These are phyloP conservation scores for Octonoba sinensis DNA, from an alignment of 2,888 invertebrate genomes.

Conservation along the genomic window DNA sequence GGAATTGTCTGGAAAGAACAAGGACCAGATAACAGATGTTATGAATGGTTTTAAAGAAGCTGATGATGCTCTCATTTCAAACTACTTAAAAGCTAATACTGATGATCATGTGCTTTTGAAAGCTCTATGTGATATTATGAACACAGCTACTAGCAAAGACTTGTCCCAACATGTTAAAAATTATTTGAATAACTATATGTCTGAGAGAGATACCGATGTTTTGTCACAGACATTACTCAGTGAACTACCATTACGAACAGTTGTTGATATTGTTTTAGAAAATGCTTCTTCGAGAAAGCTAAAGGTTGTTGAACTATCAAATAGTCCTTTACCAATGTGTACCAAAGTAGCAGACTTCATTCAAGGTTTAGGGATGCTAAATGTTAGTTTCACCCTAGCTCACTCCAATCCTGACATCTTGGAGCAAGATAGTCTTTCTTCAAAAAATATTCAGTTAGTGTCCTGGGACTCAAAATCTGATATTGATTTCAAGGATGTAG, in stretches of 20 bases:
- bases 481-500: slow-evolving; percentile 66
- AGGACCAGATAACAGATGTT: slow-evolving; percentile 59
- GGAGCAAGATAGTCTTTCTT: slow-evolving; percentile 68
- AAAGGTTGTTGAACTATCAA: slow-evolving; percentile 79
- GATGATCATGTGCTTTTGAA: slow-evolving; percentile 62
- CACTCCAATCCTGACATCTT: slow-evolving; percentile 74
- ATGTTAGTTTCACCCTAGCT: slow-evolving; percentile 77
- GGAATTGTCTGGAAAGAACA: slow-evolving; percentile 62
- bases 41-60: slow-evolving; percentile 65
- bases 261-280: slow-evolving; percentile 82
- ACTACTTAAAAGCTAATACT: slow-evolving; percentile 60
- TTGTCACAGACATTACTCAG: slow-evolving; percentile 65
- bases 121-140: slow-evolving; percentile 41
- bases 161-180: slow-evolving; percentile 55
- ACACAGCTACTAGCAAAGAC: slow-evolving; percentile 47
- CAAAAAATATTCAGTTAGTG: slow-evolving; percentile 73
- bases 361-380: slow-evolving; percentile 51
- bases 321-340: slow-evolving; percentile 36
- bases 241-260: slow-evolving; percentile 69
- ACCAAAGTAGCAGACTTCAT: slow-evolving; percentile 56
- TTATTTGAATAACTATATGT: slow-evolving; percentile 56
- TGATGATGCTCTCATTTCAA: slow-evolving; percentile 56
- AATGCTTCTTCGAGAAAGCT: slow-evolving; percentile 81
- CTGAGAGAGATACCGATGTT: slow-evolving; percentile 66
- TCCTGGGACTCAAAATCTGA: slow-evolving; percentile 73